Conservation (phyloP, 1,140 invertebrate genomes). For the Pogonomyrmex californicus region DNA sequence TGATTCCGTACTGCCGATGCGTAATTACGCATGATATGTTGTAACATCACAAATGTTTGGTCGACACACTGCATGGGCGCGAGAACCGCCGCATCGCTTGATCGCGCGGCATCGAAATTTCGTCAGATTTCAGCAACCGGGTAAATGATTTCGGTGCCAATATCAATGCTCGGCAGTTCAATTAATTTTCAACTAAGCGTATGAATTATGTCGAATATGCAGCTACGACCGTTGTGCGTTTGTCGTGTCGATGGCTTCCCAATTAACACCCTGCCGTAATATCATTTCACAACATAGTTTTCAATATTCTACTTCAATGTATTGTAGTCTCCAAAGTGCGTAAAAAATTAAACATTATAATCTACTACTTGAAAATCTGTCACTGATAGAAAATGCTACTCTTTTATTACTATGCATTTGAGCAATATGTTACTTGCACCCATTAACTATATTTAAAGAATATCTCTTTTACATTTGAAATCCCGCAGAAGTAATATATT, state of each 20-base stretch:
- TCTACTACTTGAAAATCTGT: not conserved
- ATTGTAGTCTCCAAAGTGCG: not conserved
- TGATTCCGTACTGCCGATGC: constrained; percentile 4
- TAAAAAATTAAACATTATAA: constrained; percentile 1
- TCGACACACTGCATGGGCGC: not conserved
- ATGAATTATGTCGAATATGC: constrained; percentile 60
- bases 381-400: not conserved
- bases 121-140: constrained; percentile 62
- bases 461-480: not conserved
- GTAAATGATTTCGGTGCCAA: constrained; percentile 57
- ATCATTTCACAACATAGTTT: not conserved
- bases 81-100: not conserved
- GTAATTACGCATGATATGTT: constrained; percentile 27
- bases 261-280: constrained; percentile 39
- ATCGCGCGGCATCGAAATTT: constrained; percentile 49
- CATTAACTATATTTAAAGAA: not conserved
- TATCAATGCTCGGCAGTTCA: constrained; percentile 58
- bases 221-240: not conserved
- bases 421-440: not conserved
- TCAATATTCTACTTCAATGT: not conserved
- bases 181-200: constrained; percentile 59
- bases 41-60: constrained; percentile 52
- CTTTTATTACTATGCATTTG: not conserved
- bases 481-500: not conserved
- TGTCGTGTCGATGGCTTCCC: constrained; percentile 13